These are phyloP conservation scores for Mythimna impura DNA, from an alignment of 2,888 invertebrate genomes.

Conservation along the genomic window DNA sequence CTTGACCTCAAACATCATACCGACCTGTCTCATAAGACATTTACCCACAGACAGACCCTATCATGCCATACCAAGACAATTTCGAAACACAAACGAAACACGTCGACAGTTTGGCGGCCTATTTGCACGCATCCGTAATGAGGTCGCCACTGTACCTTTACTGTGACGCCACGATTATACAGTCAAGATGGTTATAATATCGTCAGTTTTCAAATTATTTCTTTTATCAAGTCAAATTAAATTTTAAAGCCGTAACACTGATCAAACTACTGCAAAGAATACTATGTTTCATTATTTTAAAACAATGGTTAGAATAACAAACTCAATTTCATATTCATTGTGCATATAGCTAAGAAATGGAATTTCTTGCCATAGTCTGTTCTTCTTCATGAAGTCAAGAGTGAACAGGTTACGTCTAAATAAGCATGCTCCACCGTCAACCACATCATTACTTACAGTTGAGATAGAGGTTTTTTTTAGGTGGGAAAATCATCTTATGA, in stretches of 20 bases:
- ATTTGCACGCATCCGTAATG: constrained; percentile 56
- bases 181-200: background rate
- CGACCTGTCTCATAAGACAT: constrained; percentile 9
- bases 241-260: background rate
- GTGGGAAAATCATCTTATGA: too few relatives aligned
- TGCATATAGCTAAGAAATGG: too few relatives aligned
- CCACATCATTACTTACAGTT: too few relatives aligned
- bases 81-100: constrained; percentile 41
- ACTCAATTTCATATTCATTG: background rate
- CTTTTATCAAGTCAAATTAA: background rate
- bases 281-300: background rate
- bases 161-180: constrained; percentile 26
- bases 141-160: constrained; percentile 41
- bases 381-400: too few relatives aligned
- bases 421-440: too few relatives aligned
- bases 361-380: too few relatives aligned
- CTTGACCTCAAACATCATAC: constrained; percentile 21
- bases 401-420: too few relatives aligned
- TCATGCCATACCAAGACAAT: constrained; percentile 29
- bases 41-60: constrained; percentile 5
- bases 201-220: background rate
- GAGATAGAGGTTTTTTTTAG: too few relatives aligned
- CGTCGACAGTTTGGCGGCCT: constrained; percentile 40
- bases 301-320: background rate
- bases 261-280: background rate